These are phyloP conservation scores for Temnothorax curvispinosus DNA, from an alignment of 1,140 invertebrate genomes.

Conservation along the genomic window DNA sequence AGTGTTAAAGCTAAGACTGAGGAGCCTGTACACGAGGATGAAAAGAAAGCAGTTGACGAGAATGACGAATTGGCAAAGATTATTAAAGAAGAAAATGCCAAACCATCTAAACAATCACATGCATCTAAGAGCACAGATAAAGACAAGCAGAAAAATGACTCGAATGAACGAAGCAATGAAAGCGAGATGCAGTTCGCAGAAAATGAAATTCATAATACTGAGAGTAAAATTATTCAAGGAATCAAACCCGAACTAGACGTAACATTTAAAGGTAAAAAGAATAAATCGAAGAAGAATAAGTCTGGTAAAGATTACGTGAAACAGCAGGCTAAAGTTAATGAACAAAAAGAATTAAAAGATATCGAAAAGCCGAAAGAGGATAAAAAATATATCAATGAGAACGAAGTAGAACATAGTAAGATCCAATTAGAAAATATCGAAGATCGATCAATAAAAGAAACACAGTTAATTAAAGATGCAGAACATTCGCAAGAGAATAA, in stretches of 20 bases:
- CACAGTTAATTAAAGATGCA: not conserved
- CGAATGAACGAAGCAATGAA: slow-evolving; percentile 5
- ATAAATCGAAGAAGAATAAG: slow-evolving; percentile 56
- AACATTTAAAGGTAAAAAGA: slow-evolving; percentile 10
- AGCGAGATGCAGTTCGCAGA: not conserved
- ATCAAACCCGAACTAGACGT: slow-evolving; percentile 26
- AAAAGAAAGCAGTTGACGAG: not conserved
- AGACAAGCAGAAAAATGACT: slow-evolving; percentile 16
- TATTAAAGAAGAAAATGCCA: slow-evolving; percentile 11
- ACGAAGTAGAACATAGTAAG: not conserved
- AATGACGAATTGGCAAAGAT: not conserved
- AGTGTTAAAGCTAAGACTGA: slow-evolving; percentile 44
- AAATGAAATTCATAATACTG: not conserved
- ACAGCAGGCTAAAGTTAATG: not conserved
- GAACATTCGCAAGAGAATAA: slow-evolving; percentile 8
- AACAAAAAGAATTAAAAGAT: not conserved
- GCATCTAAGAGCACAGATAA: slow-evolving; percentile 1
- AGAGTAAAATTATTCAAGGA: slow-evolving; percentile 15
- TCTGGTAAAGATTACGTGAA: slow-evolving; percentile 15
- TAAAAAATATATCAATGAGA: not conserved
- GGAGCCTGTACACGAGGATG: not conserved
- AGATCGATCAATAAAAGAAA: not conserved
- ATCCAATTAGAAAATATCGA: not conserved
- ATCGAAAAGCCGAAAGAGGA: not conserved
- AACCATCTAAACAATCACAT: slow-evolving; percentile 18